These are phyloP conservation scores for Antidorcas marsupialis DNA, from an alignment of 2,113 vertebrate species.

Conservation along the genomic window DNA sequence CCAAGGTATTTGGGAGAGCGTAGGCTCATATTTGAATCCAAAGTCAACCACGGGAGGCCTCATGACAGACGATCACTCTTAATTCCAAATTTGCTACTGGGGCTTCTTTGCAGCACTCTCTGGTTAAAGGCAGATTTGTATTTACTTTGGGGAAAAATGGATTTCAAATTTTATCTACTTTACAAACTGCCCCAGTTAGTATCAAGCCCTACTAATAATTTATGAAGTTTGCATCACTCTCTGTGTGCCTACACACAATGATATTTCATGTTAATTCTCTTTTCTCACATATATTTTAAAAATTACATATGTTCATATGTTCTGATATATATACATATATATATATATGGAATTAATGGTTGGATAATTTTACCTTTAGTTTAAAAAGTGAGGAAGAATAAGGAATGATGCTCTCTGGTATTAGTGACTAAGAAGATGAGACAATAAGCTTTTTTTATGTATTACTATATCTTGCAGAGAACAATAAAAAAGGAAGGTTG, in stretches of 20 bases:
- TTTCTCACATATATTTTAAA: neutral
- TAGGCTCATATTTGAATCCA: constrained; percentile 34
- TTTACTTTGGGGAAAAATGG: constrained; percentile 46
- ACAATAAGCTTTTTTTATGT: neutral
- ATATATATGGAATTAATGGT: neutral
- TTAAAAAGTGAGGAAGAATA: neutral
- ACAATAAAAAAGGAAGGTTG: neutral
- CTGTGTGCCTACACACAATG: neutral
- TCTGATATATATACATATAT: neutral
- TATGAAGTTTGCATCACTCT: constrained; percentile 17
- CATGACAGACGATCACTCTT: constrained; percentile 26
- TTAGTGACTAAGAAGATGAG: neutral
- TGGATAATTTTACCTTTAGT: neutral
- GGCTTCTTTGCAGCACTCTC: constrained; percentile 19
- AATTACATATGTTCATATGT: neutral
- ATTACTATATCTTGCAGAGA: neutral
- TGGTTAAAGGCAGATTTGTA: constrained; percentile 49
- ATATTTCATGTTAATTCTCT: neutral
- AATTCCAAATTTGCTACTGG: constrained; percentile 40
- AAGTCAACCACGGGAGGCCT: neutral
- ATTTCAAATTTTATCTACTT: constrained; percentile 51
- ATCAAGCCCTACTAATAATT: constrained; percentile 28
- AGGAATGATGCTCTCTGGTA: neutral
- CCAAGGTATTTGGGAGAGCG: constrained; percentile 46
- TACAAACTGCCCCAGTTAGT: constrained; percentile 54